Conservation (phyloP, 2,888 invertebrate species). For the Dendrolimus pini region DNA sequence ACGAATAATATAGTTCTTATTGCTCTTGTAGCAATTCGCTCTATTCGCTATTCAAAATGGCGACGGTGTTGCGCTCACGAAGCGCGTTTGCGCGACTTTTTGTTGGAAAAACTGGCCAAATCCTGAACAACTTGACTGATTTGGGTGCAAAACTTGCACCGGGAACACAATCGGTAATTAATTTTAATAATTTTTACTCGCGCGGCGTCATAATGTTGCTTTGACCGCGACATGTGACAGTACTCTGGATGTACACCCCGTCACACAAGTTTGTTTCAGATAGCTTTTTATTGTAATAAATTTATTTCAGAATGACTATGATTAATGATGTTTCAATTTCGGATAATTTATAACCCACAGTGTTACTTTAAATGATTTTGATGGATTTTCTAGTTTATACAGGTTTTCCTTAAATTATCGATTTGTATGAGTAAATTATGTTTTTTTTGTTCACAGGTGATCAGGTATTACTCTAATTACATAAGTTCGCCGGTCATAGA, state of each 20-base stretch:
- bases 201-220: conserved; percentile 56
- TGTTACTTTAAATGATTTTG: too few relatives aligned
- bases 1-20: conserved; percentile 78
- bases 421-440: too few relatives aligned
- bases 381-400: too few relatives aligned
- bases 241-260: conserved; percentile 63
- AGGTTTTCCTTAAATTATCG: too few relatives aligned
- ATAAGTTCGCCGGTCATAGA: conserved; percentile 48
- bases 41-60: conserved; percentile 79
- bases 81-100: conserved; percentile 71
- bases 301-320: conserved; percentile 26
- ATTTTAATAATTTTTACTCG: conserved; percentile 59
- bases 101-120: conserved; percentile 62
- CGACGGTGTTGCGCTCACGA: conserved; percentile 73
- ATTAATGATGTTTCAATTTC: conserved; percentile 14
- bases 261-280: conserved; percentile 45
- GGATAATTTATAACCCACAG: too few relatives aligned
- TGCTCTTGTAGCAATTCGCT: conserved; percentile 75
- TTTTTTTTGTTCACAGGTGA: conserved; percentile 15
- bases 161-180: conserved; percentile 71
- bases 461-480: conserved; percentile 49
- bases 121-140: conserved; percentile 67
- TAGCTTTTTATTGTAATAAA: conserved; percentile 18
- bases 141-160: conserved; percentile 53
- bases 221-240: conserved; percentile 74